phyloP scores from a whole-genome alignment of 2,888 invertebrate species.

The Gandaritis pyraliata region DNA sequence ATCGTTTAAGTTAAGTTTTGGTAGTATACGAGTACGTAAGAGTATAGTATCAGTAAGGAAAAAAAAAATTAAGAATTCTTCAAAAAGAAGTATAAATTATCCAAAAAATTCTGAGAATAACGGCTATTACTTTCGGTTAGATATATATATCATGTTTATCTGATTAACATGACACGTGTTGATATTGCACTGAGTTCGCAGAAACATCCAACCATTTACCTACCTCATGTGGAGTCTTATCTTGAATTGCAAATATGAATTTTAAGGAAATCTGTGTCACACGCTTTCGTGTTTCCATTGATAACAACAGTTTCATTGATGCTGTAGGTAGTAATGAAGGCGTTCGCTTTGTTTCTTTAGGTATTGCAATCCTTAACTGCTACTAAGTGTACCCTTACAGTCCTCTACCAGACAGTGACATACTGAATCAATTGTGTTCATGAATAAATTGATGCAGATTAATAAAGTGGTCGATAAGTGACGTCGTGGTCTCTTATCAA shows the following conservation, averaged over 20 bases:
- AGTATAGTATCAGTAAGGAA: too few relatives aligned
- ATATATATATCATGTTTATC: constrained; percentile 33
- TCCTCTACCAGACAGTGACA: constrained; percentile 37
- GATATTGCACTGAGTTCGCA: constrained; percentile 39
- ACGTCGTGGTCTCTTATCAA: constrained; percentile 75
- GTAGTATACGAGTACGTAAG: too few relatives aligned
- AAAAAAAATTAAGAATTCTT: too few relatives aligned
- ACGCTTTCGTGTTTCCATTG: constrained; percentile 40
- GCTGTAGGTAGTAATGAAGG: background rate
- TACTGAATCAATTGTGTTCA: constrained; percentile 67
- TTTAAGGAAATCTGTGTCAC: constrained; percentile 41
- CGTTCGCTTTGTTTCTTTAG: too few relatives aligned
- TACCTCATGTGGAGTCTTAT: constrained; percentile 38
- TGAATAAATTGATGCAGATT: constrained; percentile 80
- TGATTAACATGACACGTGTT: constrained; percentile 34
- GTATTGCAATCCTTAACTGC: too few relatives aligned
- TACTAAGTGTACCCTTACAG: background rate
- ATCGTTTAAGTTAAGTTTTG: too few relatives aligned
- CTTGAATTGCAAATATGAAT: constrained; percentile 22
- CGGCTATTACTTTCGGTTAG: constrained; percentile 19
- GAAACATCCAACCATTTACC: constrained; percentile 35
- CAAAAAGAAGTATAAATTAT: too few relatives aligned
- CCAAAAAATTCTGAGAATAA: constrained; percentile 18
- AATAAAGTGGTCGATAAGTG: constrained; percentile 78
- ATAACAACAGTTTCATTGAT: constrained; percentile 18